Evolutionary conservation across 1,140 invertebrate species (phyloP).

Genomic region (Riptortus pedestris): DNA sequence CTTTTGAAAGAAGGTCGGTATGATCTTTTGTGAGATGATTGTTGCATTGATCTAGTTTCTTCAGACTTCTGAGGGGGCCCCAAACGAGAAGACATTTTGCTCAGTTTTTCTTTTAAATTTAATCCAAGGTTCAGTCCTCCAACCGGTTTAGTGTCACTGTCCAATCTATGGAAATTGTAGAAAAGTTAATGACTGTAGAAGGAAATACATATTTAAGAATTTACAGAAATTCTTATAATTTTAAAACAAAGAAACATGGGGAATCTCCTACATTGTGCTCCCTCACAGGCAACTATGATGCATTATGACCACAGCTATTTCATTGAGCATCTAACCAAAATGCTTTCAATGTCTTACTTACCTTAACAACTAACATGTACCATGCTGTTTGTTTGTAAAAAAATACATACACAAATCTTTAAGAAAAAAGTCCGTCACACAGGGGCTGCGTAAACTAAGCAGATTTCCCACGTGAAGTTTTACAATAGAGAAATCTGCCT

Average conservation of each 20-base stretch:
- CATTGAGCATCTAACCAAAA: too few species aligned
- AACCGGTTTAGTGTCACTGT: conserved; percentile 25
- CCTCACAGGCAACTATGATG: too few species aligned
- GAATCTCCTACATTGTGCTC: too few species aligned
- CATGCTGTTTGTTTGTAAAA: too few species aligned
- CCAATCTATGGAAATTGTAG: conserved; percentile 24
- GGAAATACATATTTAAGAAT: not conserved
- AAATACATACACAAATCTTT: too few species aligned
- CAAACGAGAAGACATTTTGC: conserved; percentile 2
- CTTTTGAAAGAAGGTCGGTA: conserved; percentile 8
- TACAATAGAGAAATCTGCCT: too few species aligned
- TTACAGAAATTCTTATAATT: not conserved
- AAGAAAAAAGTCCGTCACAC: too few species aligned
- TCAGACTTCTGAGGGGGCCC: conserved; percentile 1
- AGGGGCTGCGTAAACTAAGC: too few species aligned
- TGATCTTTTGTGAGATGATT: not conserved
- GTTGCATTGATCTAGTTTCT: not conserved
- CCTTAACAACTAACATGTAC: too few species aligned
- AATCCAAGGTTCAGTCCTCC: not conserved
- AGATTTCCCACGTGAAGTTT: too few species aligned
- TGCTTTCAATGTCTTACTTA: too few species aligned
- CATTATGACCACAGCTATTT: too few species aligned
- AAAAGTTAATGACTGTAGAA: not conserved
- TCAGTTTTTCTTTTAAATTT: conserved; percentile 25
- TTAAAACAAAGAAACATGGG: not conserved